These are phyloP conservation scores for Nylanderia fulva DNA, from an alignment of 1,140 invertebrate species.

Conservation along the genomic window DNA sequence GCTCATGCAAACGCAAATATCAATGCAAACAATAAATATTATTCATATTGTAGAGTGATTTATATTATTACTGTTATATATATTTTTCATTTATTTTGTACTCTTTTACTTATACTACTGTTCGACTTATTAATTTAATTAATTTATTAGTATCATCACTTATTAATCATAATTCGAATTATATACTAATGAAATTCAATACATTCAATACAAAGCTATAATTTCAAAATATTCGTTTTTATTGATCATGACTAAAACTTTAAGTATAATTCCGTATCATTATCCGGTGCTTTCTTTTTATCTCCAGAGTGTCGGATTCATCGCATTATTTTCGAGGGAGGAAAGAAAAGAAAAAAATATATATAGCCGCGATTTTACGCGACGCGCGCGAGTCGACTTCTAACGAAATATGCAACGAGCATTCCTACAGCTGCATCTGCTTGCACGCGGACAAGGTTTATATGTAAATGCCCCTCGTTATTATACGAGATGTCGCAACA, in stretches of 20 bases:
- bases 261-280: conserved; percentile 1
- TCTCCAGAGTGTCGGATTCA: not conserved
- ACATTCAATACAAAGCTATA: not conserved
- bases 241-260: conserved; percentile 19
- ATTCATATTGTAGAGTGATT: not conserved
- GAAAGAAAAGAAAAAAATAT: conserved; percentile 26
- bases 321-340: not conserved
- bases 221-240: not conserved
- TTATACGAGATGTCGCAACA: conserved; percentile 47
- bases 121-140: conserved; percentile 26
- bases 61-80: not conserved
- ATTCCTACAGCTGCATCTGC: not conserved
- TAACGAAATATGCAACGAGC: conserved; percentile 39
- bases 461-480: conserved; percentile 52
- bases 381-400: conserved; percentile 19
- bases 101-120: not conserved
- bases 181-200: not conserved
- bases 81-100: not conserved
- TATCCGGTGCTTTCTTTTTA: not conserved
- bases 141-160: not conserved
- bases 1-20: not conserved
- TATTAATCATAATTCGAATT: not conserved
- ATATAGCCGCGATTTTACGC: not conserved
- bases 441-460: conserved; percentile 10
- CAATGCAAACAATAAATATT: not conserved